Conservation (phyloP, 1,140 invertebrate species). For the Drosophila obscura region DNA sequence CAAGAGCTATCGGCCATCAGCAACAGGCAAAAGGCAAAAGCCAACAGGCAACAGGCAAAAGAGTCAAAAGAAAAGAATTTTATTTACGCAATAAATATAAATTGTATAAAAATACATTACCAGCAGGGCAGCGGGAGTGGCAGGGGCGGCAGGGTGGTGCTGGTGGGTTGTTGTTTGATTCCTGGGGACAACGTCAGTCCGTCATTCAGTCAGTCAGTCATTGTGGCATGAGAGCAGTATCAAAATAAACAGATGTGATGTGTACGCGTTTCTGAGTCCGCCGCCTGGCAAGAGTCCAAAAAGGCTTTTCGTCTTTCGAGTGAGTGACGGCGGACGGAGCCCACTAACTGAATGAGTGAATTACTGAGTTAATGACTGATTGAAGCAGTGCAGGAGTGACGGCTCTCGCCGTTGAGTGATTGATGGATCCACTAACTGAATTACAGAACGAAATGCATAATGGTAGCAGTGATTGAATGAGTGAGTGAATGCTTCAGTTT, state of each 20-base stretch:
- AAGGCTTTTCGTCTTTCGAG: slow-evolving; percentile 45
- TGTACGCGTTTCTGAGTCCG: slow-evolving; percentile 1
- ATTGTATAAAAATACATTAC: slow-evolving; percentile 54
- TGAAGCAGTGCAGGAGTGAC: not conserved
- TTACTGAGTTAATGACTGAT: slow-evolving; percentile 37
- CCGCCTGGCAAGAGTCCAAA: slow-evolving; percentile 64
- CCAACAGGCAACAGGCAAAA: too few species aligned
- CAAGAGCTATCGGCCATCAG: slow-evolving; percentile 21
- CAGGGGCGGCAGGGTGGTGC: not conserved
- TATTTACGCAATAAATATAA: slow-evolving; percentile 65
- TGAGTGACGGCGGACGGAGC: slow-evolving; percentile 42
- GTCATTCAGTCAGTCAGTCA: slow-evolving; percentile 26
- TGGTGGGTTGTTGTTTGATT: slow-evolving; percentile 12
- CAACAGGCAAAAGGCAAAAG: not conserved
- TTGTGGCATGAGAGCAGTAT: slow-evolving; percentile 50
- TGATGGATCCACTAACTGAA: slow-evolving; percentile 10
- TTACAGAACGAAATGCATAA: not conserved
- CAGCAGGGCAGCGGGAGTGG: too few species aligned
- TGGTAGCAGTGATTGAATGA: slow-evolving; percentile 12
- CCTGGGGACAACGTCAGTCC: not conserved
- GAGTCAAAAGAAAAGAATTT: slow-evolving; percentile 38
- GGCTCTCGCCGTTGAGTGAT: slow-evolving; percentile 21
- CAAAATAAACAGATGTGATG: slow-evolving; percentile 72
- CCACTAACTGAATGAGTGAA: slow-evolving; percentile 35
- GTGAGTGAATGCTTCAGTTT: slow-evolving; percentile 17